Conservation (phyloP, 2,113 vertebrate genomes). For the Protomyctophum bolini region DNA sequence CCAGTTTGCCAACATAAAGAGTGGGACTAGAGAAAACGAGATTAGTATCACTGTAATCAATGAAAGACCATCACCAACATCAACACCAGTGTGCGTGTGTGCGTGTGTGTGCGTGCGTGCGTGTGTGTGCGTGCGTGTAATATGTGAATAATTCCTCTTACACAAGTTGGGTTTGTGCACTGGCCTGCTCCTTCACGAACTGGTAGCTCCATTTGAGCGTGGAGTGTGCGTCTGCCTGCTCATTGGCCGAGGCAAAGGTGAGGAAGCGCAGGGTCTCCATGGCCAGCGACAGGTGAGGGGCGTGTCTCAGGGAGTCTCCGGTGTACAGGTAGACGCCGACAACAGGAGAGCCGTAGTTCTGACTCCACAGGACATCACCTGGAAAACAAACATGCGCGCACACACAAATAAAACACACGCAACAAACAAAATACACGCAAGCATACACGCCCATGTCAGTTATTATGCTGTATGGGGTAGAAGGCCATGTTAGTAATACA, state of each 20-base stretch:
- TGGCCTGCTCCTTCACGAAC: slow-evolving; percentile 81
- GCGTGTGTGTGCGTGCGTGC: not conserved
- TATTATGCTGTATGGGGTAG: not conserved
- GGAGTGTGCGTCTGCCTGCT: slow-evolving; percentile 73
- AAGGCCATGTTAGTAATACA: not conserved
- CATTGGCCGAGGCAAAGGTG: slow-evolving; percentile 83
- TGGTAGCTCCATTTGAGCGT: slow-evolving; percentile 85
- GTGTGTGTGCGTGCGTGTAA: not conserved
- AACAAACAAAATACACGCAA: not conserved
- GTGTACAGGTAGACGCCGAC: slow-evolving; percentile 90
- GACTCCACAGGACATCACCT: slow-evolving; percentile 91
- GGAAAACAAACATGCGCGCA: not conserved
- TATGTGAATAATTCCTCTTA: slow-evolving; percentile 64
- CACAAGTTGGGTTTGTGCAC: slow-evolving; percentile 87
- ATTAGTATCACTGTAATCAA: not conserved
- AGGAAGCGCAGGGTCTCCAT: slow-evolving; percentile 94
- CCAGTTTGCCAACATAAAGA: slow-evolving; percentile 90
- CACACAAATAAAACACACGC: not conserved
- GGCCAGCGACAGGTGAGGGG: slow-evolving; percentile 90
- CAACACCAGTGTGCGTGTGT: slow-evolving; percentile 72
- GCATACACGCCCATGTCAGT: not conserved
- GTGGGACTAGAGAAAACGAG: slow-evolving; percentile 80
- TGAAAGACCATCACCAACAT: not conserved
- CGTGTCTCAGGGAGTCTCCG: slow-evolving; percentile 86
- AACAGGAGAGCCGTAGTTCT: slow-evolving; percentile 91